Conservation (phyloP, 2,888 invertebrate genomes). For the Silvanus unidentatus region DNA sequence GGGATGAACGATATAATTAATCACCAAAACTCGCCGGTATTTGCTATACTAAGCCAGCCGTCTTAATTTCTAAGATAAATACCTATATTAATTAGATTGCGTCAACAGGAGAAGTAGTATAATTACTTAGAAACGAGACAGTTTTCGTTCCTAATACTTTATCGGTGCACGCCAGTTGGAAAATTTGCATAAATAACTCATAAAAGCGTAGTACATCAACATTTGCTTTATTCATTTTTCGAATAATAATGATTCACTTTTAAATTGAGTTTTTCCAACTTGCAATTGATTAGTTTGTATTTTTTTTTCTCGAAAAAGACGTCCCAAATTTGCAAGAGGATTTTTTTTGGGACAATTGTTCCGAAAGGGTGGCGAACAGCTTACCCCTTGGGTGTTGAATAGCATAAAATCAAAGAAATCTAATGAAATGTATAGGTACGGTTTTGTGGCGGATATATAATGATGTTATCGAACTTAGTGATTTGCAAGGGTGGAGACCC, state of each 20-base stretch:
- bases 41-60: conserved; percentile 44
- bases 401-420: conserved; percentile 22
- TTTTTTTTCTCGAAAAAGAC: too few species aligned
- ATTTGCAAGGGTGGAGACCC: conserved; percentile 46
- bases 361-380: too few species aligned
- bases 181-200: conserved; percentile 44
- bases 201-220: conserved; percentile 20
- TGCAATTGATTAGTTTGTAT: too few species aligned
- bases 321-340: too few species aligned
- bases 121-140: conserved; percentile 45
- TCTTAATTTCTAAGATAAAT: conserved; percentile 47
- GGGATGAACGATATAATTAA: conserved; percentile 42
- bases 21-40: conserved; percentile 44
- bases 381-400: too few species aligned
- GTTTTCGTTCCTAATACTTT: conserved; percentile 46
- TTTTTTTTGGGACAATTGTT: too few species aligned
- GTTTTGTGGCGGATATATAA: conserved; percentile 40
- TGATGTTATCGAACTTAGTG: conserved; percentile 46
- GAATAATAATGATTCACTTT: too few species aligned
- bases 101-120: conserved; percentile 45
- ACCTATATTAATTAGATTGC: conserved; percentile 47
- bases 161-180: conserved; percentile 40
- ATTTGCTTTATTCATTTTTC: too few species aligned
- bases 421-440: conserved; percentile 29
- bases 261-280: too few species aligned